These are phyloP conservation scores for Corynorhinus townsendii DNA, from an alignment of 2,113 vertebrate species.

Conservation along the genomic window DNA sequence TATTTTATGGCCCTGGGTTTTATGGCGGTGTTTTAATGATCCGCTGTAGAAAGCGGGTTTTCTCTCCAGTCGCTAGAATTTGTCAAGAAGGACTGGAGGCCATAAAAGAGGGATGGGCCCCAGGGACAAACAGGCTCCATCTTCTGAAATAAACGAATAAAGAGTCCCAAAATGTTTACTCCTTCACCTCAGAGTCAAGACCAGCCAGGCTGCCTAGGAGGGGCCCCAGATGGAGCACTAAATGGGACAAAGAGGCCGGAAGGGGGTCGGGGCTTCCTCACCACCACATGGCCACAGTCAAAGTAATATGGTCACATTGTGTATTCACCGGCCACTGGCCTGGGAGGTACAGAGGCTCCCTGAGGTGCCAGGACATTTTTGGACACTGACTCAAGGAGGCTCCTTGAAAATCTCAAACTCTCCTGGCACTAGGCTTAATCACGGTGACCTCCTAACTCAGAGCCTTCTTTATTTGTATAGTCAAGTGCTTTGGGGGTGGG, in stretches of 20 bases:
- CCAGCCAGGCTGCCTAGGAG: conserved; percentile 30
- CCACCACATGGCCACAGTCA: conserved; percentile 57
- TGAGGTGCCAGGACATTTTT: neutral
- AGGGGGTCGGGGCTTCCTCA: conserved; percentile 23
- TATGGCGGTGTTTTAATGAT: conserved; percentile 85
- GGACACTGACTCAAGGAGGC: neutral
- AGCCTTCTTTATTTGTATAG: neutral
- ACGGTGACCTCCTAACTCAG: neutral
- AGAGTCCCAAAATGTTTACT: conserved; percentile 88
- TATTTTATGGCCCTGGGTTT: conserved; percentile 85
- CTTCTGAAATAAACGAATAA: conserved; percentile 93
- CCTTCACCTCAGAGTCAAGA: conserved; percentile 82
- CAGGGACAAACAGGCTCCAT: conserved; percentile 91
- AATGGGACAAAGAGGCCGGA: conserved; percentile 47
- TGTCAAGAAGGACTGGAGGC: conserved; percentile 86
- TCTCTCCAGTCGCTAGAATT: conserved; percentile 84
- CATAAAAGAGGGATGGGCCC: conserved; percentile 83
- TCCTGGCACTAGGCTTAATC: neutral
- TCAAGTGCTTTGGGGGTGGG: neutral
- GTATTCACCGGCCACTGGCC: neutral
- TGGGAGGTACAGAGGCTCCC: neutral
- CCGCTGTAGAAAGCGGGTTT: conserved; percentile 83
- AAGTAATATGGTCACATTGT: conserved; percentile 37
- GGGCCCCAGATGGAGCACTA: conserved; percentile 28
- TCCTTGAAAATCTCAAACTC: neutral